Percentiles rank a stretch among this genome's conserved stretches.
Evolutionary conservation across 2,113 vertebrate species (phyloP).

Genomic region (Oriolus oriolus): DNA sequence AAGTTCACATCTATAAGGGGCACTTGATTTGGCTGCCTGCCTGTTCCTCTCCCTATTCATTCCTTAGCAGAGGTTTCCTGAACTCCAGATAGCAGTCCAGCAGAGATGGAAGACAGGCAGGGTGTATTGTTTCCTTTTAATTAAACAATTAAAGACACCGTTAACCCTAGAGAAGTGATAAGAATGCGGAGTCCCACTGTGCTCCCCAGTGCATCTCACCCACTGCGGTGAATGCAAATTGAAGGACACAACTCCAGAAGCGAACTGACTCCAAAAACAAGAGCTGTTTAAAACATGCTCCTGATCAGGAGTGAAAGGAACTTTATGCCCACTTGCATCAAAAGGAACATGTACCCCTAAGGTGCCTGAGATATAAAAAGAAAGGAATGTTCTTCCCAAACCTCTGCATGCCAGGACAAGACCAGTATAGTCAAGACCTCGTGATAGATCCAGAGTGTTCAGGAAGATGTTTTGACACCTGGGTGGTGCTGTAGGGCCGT

Average conservation of each 20-base stretch:
- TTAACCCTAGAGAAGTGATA: not conserved
- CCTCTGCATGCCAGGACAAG: not conserved
- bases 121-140: conserved; percentile 18
- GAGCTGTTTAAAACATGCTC: not conserved
- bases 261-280: not conserved
- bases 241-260: not conserved
- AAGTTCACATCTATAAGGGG: conserved; percentile 47
- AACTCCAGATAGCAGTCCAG: conserved; percentile 5
- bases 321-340: not conserved
- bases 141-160: not conserved
- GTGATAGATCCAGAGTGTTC: not conserved
- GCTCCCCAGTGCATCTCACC: not conserved
- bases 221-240: accelerated
- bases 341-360: not conserved
- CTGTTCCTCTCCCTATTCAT: not conserved
- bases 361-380: not conserved
- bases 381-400: not conserved
- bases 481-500: not conserved
- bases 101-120: not conserved
- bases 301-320: not conserved
- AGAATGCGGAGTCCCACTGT: not conserved
- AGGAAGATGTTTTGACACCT: not conserved
- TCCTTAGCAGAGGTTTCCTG: conserved; percentile 54
- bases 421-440: not conserved
- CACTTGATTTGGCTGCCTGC: conserved; percentile 33